Evolutionary conservation across 2,113 vertebrate genomes (phyloP), one percentile per base, ranked within the genome.

Genomic region (Myodes glareolus): DNA sequence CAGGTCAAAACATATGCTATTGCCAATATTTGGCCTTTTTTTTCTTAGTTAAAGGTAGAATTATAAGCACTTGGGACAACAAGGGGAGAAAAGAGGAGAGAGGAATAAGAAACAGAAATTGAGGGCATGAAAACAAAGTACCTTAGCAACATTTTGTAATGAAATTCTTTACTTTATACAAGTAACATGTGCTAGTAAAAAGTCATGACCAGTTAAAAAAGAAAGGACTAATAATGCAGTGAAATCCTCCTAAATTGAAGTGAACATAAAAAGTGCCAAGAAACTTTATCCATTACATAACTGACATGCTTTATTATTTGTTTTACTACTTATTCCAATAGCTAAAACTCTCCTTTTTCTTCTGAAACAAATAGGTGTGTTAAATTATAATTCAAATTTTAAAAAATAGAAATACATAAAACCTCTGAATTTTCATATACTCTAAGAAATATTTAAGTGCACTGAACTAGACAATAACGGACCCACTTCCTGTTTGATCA

Each of bases 371-470:
- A 96, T 87, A 21, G 92, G 5, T 78, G 16, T 47, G 67, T 58
- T 94, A 31, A 84, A 90, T 13, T 90, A 82, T 11, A 95, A 97
- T 31, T 90, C 65, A 94, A 68, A 5, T 68, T 73, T 72, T 73
- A 72, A 52, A n/a, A 81, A 47, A 91, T 89, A 73, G 17, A 96
- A 97, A 94, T 58, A 92, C 6, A 52, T 82, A 21, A 94, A 29
- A 78, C 29, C 68, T 91, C 3, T 81, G 25, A 31, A 95, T 45
- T 95, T 97, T 95, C 84, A 89, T 61, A 82, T 85, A 10, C 25
- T 82, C 29, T 94, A 95, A 93, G 89, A 94, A 97, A 85, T 13
- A 12, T 93, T 88, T 91, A 65, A 84, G 72, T 63, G 33, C 17
- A 50, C 25, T 84, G 36, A 97, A 82, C 45, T 87, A 75, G 50